A percentile compares a stretch with the other conserved stretches of the same genome.
Conservation (phyloP, 2,888 invertebrate genomes). For the Sphaeridia pumilis region DNA sequence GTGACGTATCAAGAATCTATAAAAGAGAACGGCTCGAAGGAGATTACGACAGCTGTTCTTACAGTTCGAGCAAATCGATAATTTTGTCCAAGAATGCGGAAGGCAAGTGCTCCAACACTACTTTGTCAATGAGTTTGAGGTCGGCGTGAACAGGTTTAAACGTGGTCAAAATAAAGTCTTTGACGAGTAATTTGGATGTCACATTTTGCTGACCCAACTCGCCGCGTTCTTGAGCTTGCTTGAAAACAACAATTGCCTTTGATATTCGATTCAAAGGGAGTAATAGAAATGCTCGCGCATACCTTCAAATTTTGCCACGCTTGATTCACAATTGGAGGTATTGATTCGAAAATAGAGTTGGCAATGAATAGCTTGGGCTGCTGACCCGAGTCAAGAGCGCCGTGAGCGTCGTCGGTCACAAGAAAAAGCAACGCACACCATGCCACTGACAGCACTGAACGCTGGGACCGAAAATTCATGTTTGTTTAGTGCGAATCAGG, state of each 20-base stretch:
- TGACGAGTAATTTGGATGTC: constrained; percentile 3
- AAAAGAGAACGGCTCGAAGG: too few relatives aligned
- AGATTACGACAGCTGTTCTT: too few relatives aligned
- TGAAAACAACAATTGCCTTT: not conserved
- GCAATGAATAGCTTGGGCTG: constrained; percentile 6
- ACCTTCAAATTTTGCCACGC: constrained; percentile 7
- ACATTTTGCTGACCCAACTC: not conserved
- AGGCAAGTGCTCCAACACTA: constrained; percentile 8
- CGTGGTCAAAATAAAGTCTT: constrained; percentile 4
- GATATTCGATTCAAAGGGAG: not conserved
- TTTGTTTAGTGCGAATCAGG: too few relatives aligned
- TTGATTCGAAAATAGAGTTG: constrained; percentile 3
- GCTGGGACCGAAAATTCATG: too few relatives aligned
- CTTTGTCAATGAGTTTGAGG: constrained; percentile 8
- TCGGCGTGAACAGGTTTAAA: constrained; percentile 11
- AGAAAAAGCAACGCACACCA: not conserved
- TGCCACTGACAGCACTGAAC: too few relatives aligned
- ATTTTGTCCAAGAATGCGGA: constrained; percentile 9
- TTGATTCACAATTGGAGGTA: constrained; percentile 3
- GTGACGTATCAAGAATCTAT: not conserved
- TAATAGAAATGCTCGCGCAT: not conserved
- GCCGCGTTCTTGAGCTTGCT: constrained; percentile 6
- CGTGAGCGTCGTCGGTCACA: not conserved
- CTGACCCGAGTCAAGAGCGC: not conserved
- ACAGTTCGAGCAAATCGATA: constrained; percentile 11